Percentiles rank a stretch among this genome's conserved stretches.
phyloP scores from a whole-genome alignment of 2,113 vertebrate species.

The Megaceryle maxima region DNA sequence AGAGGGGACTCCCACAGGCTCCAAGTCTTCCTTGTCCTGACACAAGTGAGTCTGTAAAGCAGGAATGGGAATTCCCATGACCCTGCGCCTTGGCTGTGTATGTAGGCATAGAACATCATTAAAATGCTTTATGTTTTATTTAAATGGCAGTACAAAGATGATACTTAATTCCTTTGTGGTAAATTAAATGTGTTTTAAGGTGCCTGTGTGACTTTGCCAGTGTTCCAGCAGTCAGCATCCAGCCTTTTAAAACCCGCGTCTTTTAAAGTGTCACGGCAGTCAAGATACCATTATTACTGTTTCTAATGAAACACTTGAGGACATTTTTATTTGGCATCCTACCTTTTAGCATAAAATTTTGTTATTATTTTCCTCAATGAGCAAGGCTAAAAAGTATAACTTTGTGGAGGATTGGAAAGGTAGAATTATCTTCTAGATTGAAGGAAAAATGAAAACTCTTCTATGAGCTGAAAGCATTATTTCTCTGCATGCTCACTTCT shows the following conservation, averaged over 20 bases:
- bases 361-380: not conserved
- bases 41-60: not conserved
- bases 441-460: not conserved
- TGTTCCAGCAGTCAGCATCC: not conserved
- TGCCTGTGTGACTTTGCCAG: not conserved
- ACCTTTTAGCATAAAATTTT: not conserved
- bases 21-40: not conserved
- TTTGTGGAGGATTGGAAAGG: not conserved
- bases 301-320: not conserved
- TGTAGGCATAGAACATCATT: not conserved
- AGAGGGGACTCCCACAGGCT: accelerated
- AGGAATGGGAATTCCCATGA: not conserved
- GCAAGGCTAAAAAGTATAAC: not conserved
- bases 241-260: not conserved
- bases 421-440: not conserved
- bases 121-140: not conserved
- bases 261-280: not conserved
- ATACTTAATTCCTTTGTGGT: not conserved
- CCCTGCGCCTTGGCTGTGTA: not conserved
- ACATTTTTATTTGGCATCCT: not conserved
- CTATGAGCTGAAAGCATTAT: not conserved
- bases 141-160: not conserved
- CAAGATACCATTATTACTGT: not conserved
- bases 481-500: not conserved
- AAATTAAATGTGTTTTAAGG: not conserved